Evolutionary conservation across 2,797 vertebrate species (phyloP).

Genomic region (Phrynocephalus forsythii): DNA sequence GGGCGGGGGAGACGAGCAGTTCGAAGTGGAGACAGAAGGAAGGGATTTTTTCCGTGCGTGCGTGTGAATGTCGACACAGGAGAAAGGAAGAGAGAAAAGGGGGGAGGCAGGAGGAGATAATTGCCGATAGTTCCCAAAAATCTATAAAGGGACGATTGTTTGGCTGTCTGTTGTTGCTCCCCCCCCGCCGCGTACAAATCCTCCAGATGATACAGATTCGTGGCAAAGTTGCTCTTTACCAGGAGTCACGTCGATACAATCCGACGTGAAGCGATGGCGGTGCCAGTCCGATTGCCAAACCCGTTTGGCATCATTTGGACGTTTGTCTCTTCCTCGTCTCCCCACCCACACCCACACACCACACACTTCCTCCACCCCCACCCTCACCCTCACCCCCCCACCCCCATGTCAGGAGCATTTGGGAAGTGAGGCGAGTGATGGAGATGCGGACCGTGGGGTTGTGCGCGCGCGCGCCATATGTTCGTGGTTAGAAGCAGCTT

Average conservation of each 20-base stretch:
- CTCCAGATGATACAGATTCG: background rate
- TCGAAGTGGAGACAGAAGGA: background rate
- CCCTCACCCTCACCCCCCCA: background rate
- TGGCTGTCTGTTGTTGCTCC: background rate
- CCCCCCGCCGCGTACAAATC: background rate
- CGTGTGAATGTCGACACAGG: background rate
- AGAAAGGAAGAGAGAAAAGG: background rate
- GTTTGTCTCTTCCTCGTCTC: background rate
- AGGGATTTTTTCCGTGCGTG: background rate
- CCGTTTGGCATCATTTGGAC: background rate
- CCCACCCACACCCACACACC: background rate
- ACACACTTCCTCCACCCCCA: too few relatives aligned
- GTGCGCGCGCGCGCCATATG: background rate
- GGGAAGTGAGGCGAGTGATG: background rate
- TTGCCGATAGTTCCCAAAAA: background rate
- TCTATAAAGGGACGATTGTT: background rate
- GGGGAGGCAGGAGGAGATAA: background rate
- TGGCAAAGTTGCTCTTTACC: background rate
- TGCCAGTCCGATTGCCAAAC: background rate
- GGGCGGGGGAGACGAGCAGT: too few relatives aligned
- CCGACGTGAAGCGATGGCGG: background rate
- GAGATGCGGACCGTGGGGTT: background rate
- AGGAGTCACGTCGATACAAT: background rate
- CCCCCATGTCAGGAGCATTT: background rate
- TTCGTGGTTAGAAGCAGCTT: slow-evolving; percentile 18